Percentiles rank a stretch among this genome's conserved stretches.
Conservation (phyloP, 2,888 invertebrate species). For the Sarcophaga caerulescens region DNA sequence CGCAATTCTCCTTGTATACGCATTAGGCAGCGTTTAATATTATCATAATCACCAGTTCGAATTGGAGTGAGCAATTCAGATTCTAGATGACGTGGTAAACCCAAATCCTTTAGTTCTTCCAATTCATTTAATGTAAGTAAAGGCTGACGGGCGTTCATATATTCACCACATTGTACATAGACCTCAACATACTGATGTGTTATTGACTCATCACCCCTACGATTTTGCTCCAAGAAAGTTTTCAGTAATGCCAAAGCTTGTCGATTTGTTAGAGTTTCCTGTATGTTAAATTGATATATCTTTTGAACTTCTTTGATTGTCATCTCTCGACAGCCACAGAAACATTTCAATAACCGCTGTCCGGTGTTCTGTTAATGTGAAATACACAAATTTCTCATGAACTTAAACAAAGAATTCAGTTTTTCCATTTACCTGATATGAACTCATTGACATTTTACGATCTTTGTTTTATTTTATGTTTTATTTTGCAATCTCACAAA, state of each 20-base stretch:
- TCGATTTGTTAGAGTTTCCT: slow-evolving; percentile 76
- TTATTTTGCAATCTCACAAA: background rate
- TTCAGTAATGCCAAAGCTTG: slow-evolving; percentile 73
- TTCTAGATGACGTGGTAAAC: slow-evolving; percentile 75
- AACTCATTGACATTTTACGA: slow-evolving; percentile 56
- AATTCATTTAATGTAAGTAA: slow-evolving; percentile 76
- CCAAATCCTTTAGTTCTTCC: slow-evolving; percentile 75
- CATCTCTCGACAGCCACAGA: slow-evolving; percentile 79
- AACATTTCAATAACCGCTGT: slow-evolving; percentile 77
- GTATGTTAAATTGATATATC: slow-evolving; percentile 76
- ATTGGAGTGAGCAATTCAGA: slow-evolving; percentile 74
- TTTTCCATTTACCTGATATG: slow-evolving; percentile 54
- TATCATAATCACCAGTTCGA: slow-evolving; percentile 72
- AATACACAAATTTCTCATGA: background rate
- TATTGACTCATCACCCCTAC: slow-evolving; percentile 76
- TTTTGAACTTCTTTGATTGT: slow-evolving; percentile 78
- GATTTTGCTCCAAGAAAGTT: slow-evolving; percentile 73
- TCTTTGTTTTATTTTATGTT: background rate
- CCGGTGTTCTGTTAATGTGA: slow-evolving; percentile 69
- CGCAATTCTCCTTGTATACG: slow-evolving; percentile 77
- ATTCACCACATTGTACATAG: slow-evolving; percentile 76
- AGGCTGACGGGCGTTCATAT: slow-evolving; percentile 70
- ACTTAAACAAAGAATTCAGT: background rate
- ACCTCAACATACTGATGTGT: slow-evolving; percentile 77
- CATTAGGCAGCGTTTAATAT: slow-evolving; percentile 76